phyloP scores from a whole-genome alignment of 2,888 invertebrate genomes.

The Lycophotia porphyrea region DNA sequence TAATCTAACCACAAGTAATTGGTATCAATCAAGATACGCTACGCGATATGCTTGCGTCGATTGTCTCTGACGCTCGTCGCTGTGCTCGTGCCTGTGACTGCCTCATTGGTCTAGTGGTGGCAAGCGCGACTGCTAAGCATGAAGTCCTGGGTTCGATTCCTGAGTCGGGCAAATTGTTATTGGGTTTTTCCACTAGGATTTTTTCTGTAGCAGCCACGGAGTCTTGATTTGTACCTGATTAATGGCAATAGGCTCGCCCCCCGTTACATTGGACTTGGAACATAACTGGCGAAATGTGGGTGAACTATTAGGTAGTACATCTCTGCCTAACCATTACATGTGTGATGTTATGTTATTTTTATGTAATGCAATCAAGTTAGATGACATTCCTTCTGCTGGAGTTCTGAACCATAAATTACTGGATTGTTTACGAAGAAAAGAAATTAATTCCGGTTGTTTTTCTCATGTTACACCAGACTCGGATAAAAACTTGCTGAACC shows the following conservation, averaged over 20 bases:
- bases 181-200: neutral
- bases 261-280: neutral
- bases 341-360: neutral
- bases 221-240: neutral
- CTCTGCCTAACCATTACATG: neutral
- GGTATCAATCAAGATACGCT: neutral
- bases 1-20: neutral
- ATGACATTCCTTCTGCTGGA: neutral
- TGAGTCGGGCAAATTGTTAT: neutral
- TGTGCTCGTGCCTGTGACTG: too few species aligned
- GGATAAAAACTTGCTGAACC: constrained; percentile 20
- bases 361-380: constrained; percentile 7
- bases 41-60: too few species aligned
- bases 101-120: too few species aligned
- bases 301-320: neutral
- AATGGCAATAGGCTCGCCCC: too few species aligned
- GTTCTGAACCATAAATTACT: constrained; percentile 4
- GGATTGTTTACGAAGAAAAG: constrained; percentile 32
- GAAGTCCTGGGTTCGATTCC: too few species aligned
- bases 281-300: neutral
- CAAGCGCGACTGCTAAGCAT: too few species aligned
- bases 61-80: too few species aligned
- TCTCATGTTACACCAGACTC: constrained; percentile 10
- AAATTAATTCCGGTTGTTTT: constrained; percentile 23
- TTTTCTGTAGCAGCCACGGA: neutral